phyloP scores from a whole-genome alignment of 2,113 vertebrate genomes.

The Centropus unirufus region DNA sequence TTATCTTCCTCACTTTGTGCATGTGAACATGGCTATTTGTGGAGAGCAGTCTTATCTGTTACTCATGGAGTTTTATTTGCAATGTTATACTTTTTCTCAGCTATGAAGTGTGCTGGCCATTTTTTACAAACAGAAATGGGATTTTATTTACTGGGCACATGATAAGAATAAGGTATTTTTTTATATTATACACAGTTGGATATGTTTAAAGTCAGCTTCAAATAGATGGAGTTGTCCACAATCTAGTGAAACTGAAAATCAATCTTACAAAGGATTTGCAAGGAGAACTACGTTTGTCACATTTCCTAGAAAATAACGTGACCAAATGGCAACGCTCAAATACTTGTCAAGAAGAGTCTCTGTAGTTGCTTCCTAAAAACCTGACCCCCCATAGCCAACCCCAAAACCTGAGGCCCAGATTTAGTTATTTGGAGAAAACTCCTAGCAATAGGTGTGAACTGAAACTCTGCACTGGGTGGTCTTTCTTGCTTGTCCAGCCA shows the following conservation, averaged over 20 bases:
- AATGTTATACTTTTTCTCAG: neutral
- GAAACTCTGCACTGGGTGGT: neutral
- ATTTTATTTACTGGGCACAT: neutral
- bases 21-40: neutral
- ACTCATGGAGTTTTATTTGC: neutral
- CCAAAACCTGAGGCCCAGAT: neutral
- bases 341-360: slow-evolving; percentile 45
- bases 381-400: neutral
- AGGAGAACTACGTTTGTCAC: neutral
- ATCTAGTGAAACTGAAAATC: too few relatives aligned
- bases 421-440: neutral
- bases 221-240: too few relatives aligned
- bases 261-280: neutral
- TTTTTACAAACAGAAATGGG: neutral
- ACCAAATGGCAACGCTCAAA: neutral
- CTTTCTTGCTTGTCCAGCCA: slow-evolving; percentile 20
- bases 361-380: slow-evolving; percentile 3
- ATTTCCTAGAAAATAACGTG: neutral
- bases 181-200: neutral
- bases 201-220: neutral
- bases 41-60: neutral
- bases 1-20: neutral
- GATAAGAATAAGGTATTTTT: neutral
- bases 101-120: neutral
- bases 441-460: neutral